phyloP scores from a whole-genome alignment of 2,797 vertebrate genomes.

The Apogon hyalosoma region DNA sequence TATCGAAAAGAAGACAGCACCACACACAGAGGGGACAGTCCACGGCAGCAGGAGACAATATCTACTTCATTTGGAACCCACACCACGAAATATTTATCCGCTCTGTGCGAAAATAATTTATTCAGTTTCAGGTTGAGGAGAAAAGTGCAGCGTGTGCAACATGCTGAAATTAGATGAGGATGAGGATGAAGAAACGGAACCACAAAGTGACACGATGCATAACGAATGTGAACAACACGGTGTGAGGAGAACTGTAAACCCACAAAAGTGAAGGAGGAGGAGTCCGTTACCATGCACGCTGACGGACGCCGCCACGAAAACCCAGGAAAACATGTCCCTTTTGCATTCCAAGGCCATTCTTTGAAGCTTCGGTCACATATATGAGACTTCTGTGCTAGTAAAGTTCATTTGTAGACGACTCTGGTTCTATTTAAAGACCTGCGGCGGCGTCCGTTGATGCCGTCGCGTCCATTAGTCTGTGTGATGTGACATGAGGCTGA shows the following conservation, averaged over 20 bases:
- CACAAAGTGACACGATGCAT: constrained; percentile 42
- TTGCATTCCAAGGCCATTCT: constrained; percentile 88
- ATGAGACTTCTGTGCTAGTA: constrained; percentile 28
- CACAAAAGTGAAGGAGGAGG: background rate
- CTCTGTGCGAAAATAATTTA: constrained; percentile 15
- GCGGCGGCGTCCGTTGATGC: constrained; percentile 21
- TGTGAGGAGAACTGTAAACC: constrained; percentile 40
- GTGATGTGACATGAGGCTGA: constrained; percentile 10
- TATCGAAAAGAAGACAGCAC: constrained; percentile 50
- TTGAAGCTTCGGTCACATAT: constrained; percentile 65
- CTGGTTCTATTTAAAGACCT: constrained; percentile 3
- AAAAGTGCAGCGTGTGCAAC: constrained; percentile 60
- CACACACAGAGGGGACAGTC: constrained; percentile 58
- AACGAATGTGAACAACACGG: constrained; percentile 53
- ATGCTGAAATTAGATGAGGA: constrained; percentile 59
- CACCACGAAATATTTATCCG: constrained; percentile 4
- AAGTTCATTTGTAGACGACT: background rate
- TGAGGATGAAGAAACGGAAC: constrained; percentile 42
- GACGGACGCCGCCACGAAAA: constrained; percentile 29
- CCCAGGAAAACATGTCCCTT: constrained; percentile 43
- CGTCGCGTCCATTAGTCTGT: constrained; percentile 29
- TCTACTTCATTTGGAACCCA: constrained; percentile 27
- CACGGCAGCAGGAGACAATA: constrained; percentile 46
- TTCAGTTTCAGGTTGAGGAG: constrained; percentile 21
- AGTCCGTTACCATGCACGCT: constrained; percentile 67